phyloP scores from a whole-genome alignment of 2,113 vertebrate genomes.

The Potamarius usumacintae region DNA sequence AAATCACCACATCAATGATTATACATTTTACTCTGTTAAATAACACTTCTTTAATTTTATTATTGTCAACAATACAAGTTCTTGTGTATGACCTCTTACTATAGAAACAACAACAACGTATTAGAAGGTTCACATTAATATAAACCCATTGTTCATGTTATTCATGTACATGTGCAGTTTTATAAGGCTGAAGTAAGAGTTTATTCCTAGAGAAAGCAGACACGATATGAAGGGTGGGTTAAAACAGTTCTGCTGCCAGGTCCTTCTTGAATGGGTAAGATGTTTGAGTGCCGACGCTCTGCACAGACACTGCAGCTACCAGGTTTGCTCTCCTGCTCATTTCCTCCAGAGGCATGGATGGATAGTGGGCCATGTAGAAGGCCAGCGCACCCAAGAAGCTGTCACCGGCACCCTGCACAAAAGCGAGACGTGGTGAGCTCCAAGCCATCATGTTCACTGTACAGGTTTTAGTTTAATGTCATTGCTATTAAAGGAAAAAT shows the following conservation, averaged over 20 bases:
- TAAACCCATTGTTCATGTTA: too few species aligned
- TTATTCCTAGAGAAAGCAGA: neutral
- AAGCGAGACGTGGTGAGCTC: neutral
- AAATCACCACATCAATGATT: too few species aligned
- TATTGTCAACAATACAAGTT: too few species aligned
- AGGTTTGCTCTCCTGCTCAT: constrained; percentile 86
- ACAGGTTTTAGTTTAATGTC: neutral
- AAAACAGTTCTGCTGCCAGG: constrained; percentile 81
- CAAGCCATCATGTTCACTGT: neutral
- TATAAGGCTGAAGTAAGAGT: neutral
- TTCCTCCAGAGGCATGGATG: constrained; percentile 83
- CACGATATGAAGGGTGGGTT: neutral
- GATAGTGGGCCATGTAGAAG: constrained; percentile 87
- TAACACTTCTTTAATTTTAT: too few species aligned
- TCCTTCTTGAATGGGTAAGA: constrained; percentile 84
- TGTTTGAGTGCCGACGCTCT: constrained; percentile 83
- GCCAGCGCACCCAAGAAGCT: constrained; percentile 93
- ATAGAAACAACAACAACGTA: too few species aligned
- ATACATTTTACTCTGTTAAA: too few species aligned
- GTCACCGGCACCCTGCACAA: constrained; percentile 90
- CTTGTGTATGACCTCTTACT: too few species aligned
- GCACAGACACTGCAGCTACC: constrained; percentile 83
- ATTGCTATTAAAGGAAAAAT: neutral
- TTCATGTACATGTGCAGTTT: neutral
- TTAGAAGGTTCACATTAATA: too few species aligned